These are phyloP conservation scores for Oscheius sp. DNA, from an alignment of 2,888 invertebrate genomes.

Conservation along the genomic window DNA sequence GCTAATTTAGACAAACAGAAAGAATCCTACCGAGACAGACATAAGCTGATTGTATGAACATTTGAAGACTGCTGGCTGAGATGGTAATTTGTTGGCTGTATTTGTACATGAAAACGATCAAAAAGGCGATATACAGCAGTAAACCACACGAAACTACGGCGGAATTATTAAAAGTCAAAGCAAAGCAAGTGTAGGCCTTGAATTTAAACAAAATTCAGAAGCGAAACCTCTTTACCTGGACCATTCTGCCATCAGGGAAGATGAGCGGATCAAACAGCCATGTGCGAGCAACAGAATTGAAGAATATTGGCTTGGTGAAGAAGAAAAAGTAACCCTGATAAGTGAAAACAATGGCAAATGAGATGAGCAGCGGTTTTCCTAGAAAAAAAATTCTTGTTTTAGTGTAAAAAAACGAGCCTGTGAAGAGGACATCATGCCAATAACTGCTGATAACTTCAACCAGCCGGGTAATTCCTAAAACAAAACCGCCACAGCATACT, in stretches of 20 bases:
- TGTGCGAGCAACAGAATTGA: slow-evolving; percentile 46
- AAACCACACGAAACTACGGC: slow-evolving; percentile 12
- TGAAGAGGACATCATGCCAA: slow-evolving; percentile 27
- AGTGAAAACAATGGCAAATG: slow-evolving; percentile 21
- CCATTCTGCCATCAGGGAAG: slow-evolving; percentile 22
- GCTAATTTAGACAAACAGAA: too few relatives aligned
- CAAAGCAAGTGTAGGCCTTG: slow-evolving; percentile 11
- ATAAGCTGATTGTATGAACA: neutral
- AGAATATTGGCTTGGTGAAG: slow-evolving; percentile 45
- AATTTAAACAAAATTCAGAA: neutral
- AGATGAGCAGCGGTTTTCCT: slow-evolving; percentile 37
- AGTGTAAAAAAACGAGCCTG: neutral
- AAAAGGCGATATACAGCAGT: slow-evolving; percentile 26
- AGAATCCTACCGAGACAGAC: too few relatives aligned
- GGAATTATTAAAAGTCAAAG: slow-evolving; percentile 27
- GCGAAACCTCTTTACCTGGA: neutral
- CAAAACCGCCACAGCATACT: slow-evolving; percentile 19
- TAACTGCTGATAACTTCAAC: slow-evolving; percentile 24
- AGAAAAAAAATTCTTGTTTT: neutral
- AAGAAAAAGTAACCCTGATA: slow-evolving; percentile 38
- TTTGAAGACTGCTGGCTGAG: slow-evolving; percentile 6
- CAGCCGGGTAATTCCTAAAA: slow-evolving; percentile 21
- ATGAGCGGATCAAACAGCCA: slow-evolving; percentile 45
- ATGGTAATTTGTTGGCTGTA: neutral
- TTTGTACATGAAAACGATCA: slow-evolving; percentile 25